phyloP scores from a whole-genome alignment of 1,140 invertebrate genomes.

The Philotrypesis tridentata region DNA sequence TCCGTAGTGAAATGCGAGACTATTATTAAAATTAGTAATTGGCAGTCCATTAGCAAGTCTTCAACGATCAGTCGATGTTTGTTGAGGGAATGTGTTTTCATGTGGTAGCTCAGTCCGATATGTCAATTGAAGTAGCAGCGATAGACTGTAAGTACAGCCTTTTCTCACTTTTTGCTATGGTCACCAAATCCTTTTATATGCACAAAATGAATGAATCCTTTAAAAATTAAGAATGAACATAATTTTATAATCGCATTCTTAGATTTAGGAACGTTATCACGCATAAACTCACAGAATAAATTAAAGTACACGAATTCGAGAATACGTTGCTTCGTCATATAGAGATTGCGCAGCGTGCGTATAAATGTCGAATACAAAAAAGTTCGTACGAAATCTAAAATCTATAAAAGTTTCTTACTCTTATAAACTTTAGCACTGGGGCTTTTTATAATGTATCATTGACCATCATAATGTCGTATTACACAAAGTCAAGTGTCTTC shows the following conservation, averaged over 20 bases:
- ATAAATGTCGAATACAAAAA: constrained; percentile 15
- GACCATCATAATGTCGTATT: background rate
- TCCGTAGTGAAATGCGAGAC: constrained; percentile 19
- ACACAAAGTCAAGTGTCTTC: background rate
- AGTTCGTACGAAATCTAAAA: background rate
- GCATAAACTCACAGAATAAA: constrained; percentile 20
- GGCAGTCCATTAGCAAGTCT: constrained; percentile 54
- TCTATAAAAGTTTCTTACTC: constrained; percentile 9
- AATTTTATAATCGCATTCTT: background rate
- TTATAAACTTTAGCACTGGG: background rate
- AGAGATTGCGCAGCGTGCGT: background rate
- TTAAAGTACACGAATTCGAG: constrained; percentile 8
- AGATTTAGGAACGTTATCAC: constrained; percentile 23
- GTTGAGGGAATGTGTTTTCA: constrained; percentile 54
- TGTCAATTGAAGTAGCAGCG: constrained; percentile 25
- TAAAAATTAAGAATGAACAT: background rate
- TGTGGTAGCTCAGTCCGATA: constrained; percentile 25
- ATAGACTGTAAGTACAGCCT: constrained; percentile 29
- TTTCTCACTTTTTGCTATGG: constrained; percentile 12
- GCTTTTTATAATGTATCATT: background rate
- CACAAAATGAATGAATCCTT: background rate
- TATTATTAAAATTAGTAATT: constrained; percentile 51
- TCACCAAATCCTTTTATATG: constrained; percentile 11
- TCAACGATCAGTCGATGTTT: constrained; percentile 50
- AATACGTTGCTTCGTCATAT: background rate